phyloP scores from a whole-genome alignment of 1,140 invertebrate genomes.

The Solenopsis invicta region DNA sequence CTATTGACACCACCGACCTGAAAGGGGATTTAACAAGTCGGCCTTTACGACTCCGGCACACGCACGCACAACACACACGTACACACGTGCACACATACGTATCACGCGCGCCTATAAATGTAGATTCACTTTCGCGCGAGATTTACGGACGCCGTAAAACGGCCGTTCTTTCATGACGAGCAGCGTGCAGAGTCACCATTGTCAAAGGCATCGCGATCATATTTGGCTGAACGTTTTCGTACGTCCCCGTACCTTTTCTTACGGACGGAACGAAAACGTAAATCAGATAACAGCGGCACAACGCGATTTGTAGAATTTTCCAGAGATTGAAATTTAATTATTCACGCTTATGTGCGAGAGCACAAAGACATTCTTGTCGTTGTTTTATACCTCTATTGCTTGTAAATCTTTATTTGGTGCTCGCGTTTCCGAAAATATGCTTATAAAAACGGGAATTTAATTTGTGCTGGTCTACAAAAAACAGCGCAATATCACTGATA shows the following conservation, averaged over 20 bases:
- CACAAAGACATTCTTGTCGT: not conserved
- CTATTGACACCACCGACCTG: constrained; percentile 81
- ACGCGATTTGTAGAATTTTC: not conserved
- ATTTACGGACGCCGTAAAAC: constrained; percentile 41
- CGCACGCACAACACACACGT: not conserved
- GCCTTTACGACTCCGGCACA: constrained; percentile 47
- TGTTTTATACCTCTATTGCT: not conserved
- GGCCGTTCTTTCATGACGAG: not conserved
- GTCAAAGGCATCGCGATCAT: not conserved
- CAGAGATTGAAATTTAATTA: not conserved
- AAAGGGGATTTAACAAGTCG: constrained; percentile 45
- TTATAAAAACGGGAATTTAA: not conserved
- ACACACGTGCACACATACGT: not conserved
- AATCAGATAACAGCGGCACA: not conserved
- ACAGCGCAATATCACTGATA: not conserved
- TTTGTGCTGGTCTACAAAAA: not conserved
- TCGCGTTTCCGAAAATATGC: not conserved
- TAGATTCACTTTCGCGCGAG: constrained; percentile 40
- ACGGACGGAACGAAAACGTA: not conserved
- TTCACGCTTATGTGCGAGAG: not conserved
- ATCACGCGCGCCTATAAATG: constrained; percentile 17
- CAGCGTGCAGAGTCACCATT: not conserved
- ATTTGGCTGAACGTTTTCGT: not conserved
- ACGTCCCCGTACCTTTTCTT: not conserved
- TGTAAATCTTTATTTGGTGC: not conserved